Evolutionary conservation across 1,140 invertebrate genomes (phyloP), one percentile per base, ranked within the genome.

Genomic region (Adelges cooleyi): DNA sequence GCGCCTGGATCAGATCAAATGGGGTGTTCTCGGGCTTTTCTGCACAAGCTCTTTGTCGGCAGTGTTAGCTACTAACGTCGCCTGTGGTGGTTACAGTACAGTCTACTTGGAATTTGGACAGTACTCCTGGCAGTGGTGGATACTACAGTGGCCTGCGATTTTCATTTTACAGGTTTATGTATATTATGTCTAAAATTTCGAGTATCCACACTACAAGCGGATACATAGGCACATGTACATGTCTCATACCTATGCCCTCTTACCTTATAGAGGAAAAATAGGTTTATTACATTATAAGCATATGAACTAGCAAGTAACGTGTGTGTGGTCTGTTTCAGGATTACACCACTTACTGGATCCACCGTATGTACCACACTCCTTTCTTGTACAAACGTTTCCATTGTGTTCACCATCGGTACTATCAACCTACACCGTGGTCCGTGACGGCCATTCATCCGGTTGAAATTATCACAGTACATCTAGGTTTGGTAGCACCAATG

Each of bases 351-450:
- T 87, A 86, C 72, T 82, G 84, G 73, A 69, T 81, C 23, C 85
- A 87, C 72, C 74, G 85, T 2, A 69, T 83, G 52, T 86, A 84
- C 72, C 86, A 87, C 71, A 80, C 75, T 0, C 84, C 83, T 2
- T 84, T 77, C 69, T 68, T 87, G 18, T 87, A 87, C 77, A 84
- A 82, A 70, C 70, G 80, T 67, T 86, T 87, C 71, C 86, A 88
- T 74, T 86, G 86, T 72, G 73, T 85, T 0, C 85, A 87, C 69
- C 85, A 87, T 74, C 82, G 80, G 67, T 87, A 86, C 74, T 85
- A 85, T 72, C 83, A 86, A 71, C 85, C 85, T 0, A 86, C 85
- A 0, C 83, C 84, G 2, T 87, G 86, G 74, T 85, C 84, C 1
- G 83, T 85, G 0, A 85, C 84, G 1, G 85, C 85, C 3, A 86